These are phyloP conservation scores for Teinopalpus imperialis DNA, from an alignment of 2,888 invertebrate species.

Conservation along the genomic window DNA sequence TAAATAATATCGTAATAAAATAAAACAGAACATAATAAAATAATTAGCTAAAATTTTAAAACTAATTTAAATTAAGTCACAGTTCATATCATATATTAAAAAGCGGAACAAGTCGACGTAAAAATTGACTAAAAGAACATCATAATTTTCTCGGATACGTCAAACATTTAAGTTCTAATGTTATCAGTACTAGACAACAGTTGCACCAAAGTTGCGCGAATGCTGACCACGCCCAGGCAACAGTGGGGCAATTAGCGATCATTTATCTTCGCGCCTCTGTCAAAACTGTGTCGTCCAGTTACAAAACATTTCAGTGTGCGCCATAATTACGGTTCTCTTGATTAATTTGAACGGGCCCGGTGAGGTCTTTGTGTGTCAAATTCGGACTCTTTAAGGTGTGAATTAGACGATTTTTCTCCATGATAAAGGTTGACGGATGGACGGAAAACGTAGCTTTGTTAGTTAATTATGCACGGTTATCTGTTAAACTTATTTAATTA, in stretches of 20 bases:
- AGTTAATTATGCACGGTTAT: constrained; percentile 74
- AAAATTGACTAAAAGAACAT: too few relatives aligned
- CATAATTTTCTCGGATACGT: too few relatives aligned
- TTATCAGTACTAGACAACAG: too few relatives aligned
- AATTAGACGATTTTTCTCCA: constrained; percentile 76
- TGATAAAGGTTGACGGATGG: constrained; percentile 76
- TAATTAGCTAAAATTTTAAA: too few relatives aligned
- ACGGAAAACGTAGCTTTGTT: constrained; percentile 64
- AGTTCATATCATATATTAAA: too few relatives aligned
- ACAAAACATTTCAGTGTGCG: constrained; percentile 69
- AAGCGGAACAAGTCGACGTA: too few relatives aligned
- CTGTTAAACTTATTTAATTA: constrained; percentile 75
- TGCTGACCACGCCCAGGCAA: constrained; percentile 41
- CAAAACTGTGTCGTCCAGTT: constrained; percentile 73
- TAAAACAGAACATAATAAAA: too few relatives aligned
- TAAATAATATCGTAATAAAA: too few relatives aligned
- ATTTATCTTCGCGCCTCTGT: constrained; percentile 74
- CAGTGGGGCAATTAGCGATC: constrained; percentile 62
- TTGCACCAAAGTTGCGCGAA: too few relatives aligned
- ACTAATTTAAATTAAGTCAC: too few relatives aligned
- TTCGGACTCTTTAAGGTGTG: constrained; percentile 64
- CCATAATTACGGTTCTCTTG: constrained; percentile 65
- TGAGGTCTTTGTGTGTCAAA: constrained; percentile 57
- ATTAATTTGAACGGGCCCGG: constrained; percentile 57
- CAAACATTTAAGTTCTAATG: too few relatives aligned